A percentile compares a stretch with the other conserved stretches of the same genome.
Evolutionary conservation across 1,140 invertebrate genomes (phyloP).

Genomic region (Triops cancriformis): DNA sequence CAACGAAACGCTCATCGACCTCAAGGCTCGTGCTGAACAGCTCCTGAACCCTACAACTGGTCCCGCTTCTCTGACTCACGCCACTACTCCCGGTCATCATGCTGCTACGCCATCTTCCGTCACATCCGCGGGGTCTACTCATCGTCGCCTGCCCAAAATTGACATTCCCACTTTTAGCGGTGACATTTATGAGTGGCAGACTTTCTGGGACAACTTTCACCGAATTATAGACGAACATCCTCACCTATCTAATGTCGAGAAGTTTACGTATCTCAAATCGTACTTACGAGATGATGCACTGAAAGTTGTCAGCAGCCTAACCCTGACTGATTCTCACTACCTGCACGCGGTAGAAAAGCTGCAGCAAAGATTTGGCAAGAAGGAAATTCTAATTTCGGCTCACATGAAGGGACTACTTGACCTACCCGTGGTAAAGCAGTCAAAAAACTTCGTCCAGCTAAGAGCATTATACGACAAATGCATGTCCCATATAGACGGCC

Average conservation of each 20-base stretch:
- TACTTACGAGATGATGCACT: background rate
- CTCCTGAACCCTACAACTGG: background rate
- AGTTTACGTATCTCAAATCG: background rate
- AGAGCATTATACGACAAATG: background rate
- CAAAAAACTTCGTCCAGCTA: background rate
- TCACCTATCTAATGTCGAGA: background rate
- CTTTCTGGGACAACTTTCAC: background rate
- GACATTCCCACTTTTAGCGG: constrained; percentile 11
- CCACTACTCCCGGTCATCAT: background rate
- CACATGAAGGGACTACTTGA: constrained; percentile 17
- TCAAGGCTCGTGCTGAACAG: background rate
- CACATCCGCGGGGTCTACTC: background rate
- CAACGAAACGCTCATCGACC: background rate
- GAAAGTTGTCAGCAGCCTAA: background rate
- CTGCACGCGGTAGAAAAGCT: background rate
- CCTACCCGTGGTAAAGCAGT: too few relatives aligned
- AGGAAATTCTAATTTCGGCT: constrained; percentile 15
- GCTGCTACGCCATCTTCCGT: background rate
- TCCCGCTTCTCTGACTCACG: background rate
- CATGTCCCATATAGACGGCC: background rate
- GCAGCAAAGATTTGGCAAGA: background rate
- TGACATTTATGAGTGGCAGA: background rate
- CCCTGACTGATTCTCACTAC: constrained; percentile 4
- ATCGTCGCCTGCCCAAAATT: constrained; percentile 16
- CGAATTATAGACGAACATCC: background rate